Evolutionary conservation across 2,797 vertebrate species (phyloP).

Genomic region (Mico argentatus): DNA sequence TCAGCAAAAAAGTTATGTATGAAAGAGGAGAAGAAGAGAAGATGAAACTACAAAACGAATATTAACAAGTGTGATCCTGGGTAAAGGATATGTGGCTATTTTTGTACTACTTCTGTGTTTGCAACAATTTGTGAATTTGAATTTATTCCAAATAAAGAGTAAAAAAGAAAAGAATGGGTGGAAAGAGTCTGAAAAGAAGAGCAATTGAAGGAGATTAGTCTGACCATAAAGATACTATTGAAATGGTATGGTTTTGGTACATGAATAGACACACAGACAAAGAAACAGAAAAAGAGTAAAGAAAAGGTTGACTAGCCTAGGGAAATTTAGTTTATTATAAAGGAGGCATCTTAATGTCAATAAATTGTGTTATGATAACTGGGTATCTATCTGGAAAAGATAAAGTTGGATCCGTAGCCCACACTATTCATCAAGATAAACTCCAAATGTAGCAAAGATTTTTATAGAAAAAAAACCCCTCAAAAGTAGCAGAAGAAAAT

Average conservation of each 20-base stretch:
- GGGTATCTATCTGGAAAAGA: neutral
- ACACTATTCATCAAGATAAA: neutral
- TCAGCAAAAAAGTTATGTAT: neutral
- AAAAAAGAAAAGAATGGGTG: neutral
- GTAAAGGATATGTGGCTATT: neutral
- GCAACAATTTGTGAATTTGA: neutral
- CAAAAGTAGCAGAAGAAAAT: neutral
- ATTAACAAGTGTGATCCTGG: neutral
- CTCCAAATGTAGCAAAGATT: neutral
- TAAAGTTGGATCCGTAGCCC: neutral
- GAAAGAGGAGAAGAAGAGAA: neutral
- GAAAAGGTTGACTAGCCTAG: neutral
- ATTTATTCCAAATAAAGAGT: neutral
- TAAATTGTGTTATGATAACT: neutral
- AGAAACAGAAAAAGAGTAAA: neutral
- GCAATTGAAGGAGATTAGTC: neutral
- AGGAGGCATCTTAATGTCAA: neutral
- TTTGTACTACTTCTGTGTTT: neutral
- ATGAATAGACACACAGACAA: neutral
- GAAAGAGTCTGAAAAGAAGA: neutral
- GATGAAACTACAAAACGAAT: neutral
- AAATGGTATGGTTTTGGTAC: neutral
- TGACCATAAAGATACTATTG: neutral
- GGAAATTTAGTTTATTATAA: neutral
- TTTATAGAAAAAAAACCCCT: neutral